Evolutionary conservation across 1,140 invertebrate genomes (phyloP).

Genomic region (Trypoxylus dichotomus): DNA sequence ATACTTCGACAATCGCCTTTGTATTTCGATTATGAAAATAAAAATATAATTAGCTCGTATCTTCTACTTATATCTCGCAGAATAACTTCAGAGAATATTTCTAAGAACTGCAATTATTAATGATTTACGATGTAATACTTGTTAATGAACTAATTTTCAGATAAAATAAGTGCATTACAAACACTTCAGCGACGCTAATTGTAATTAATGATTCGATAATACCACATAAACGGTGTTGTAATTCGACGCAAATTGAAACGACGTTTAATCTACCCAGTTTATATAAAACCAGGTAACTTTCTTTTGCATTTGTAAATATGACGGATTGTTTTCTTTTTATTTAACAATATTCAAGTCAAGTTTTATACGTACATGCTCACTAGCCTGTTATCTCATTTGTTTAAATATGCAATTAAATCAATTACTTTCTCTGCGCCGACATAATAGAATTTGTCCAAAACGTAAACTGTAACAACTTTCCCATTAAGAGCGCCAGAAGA

Average conservation of each 20-base stretch:
- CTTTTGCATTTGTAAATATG: not conserved
- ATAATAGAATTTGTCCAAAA: slow-evolving; percentile 22
- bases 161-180: not conserved
- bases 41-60: no score
- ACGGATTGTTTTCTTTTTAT: slow-evolving; percentile 2
- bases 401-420: slow-evolving; percentile 23
- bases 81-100: no score
- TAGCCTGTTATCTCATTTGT: slow-evolving; percentile 9
- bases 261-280: not conserved
- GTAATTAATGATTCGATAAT: not conserved
- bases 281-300: not conserved
- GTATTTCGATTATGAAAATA: no score
- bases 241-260: not conserved
- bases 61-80: no score
- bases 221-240: not conserved
- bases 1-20: no score
- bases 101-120: no score
- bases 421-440: slow-evolving; percentile 19
- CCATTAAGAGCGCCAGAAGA: not conserved
- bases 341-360: not conserved
- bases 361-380: not conserved
- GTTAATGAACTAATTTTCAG: no score
- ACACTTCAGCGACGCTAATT: not conserved
- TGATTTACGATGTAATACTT: no score
- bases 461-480: slow-evolving; percentile 19